Evolutionary conservation across 2,797 vertebrate species (phyloP).

Genomic region (Tragopan temminckii): DNA sequence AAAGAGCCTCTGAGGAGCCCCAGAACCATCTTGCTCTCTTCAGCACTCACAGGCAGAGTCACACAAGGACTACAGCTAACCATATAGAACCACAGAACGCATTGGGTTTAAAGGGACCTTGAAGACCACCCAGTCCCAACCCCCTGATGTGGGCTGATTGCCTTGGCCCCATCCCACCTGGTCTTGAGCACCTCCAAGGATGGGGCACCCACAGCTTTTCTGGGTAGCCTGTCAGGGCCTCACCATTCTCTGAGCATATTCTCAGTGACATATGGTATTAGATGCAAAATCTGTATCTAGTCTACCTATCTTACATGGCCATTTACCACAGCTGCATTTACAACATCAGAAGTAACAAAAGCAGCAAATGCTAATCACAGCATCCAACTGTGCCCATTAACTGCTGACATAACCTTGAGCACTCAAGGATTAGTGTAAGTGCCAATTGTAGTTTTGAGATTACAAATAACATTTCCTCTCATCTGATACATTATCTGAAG

Average conservation of each 20-base stretch:
- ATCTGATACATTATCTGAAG: background rate
- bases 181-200: too few species aligned
- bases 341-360: background rate
- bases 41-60: background rate
- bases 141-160: too few species aligned
- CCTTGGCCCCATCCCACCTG: too few species aligned
- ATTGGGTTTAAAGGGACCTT: too few species aligned
- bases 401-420: background rate
- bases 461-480: background rate
- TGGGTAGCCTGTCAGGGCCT: too few species aligned
- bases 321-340: background rate
- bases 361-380: background rate
- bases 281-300: background rate
- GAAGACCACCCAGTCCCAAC: too few species aligned
- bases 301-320: background rate
- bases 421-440: background rate
- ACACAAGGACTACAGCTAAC: background rate
- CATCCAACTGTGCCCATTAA: background rate
- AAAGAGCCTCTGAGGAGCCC: background rate
- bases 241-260: background rate
- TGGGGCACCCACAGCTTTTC: too few species aligned
- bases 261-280: background rate
- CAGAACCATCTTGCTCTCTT: background rate
- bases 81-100: background rate
- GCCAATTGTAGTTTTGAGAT: background rate